phyloP scores from a whole-genome alignment of 2,113 vertebrate genomes.

The Sinosuthora webbiana region DNA sequence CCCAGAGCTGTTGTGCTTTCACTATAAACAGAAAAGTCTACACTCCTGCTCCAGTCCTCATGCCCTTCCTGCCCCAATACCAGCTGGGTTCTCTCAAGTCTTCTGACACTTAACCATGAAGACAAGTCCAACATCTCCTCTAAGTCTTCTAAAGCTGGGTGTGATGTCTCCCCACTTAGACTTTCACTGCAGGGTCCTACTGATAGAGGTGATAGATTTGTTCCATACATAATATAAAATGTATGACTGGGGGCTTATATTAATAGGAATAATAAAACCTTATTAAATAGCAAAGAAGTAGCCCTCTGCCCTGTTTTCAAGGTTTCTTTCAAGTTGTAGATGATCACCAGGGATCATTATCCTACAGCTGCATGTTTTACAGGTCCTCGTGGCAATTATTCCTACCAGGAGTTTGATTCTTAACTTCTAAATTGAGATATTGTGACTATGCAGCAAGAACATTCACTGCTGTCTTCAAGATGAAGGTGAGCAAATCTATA shows the following conservation, averaged over 20 bases:
- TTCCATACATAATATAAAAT: neutral
- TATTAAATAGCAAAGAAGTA: neutral
- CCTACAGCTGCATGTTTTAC: neutral
- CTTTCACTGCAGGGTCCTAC: neutral
- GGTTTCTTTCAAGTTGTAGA: neutral
- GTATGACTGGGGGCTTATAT: accelerated
- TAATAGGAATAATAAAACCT: neutral
- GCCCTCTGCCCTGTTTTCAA: neutral
- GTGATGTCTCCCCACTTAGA: neutral
- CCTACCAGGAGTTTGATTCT: neutral
- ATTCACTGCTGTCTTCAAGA: neutral
- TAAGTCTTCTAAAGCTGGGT: neutral
- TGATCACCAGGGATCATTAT: neutral
- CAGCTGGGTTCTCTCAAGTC: neutral
- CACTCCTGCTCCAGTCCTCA: neutral
- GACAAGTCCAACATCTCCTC: neutral
- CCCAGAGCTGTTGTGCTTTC: neutral
- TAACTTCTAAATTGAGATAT: neutral
- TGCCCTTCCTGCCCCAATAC: neutral
- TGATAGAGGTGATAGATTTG: neutral
- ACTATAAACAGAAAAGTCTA: neutral
- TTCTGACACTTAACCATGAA: neutral
- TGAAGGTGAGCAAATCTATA: neutral
- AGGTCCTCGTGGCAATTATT: neutral
- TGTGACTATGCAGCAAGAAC: neutral